phyloP scores from a whole-genome alignment of 2,797 vertebrate genomes.

The Acipenser transmontanus region DNA sequence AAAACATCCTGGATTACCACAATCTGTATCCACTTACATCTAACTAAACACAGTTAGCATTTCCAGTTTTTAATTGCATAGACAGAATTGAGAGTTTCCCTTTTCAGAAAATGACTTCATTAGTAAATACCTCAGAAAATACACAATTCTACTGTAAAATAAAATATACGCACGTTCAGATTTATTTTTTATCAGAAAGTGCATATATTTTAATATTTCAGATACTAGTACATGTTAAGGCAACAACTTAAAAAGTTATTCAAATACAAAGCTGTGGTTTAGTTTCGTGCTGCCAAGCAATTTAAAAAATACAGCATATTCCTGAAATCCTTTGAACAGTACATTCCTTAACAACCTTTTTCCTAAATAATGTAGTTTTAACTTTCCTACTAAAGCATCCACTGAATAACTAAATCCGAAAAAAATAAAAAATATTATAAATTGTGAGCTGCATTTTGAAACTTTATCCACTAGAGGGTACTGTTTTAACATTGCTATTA shows the following conservation, averaged over 20 bases:
- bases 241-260: too few relatives aligned
- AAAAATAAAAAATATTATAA: too few relatives aligned
- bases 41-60: slow-evolving; percentile 46
- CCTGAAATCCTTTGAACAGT: too few relatives aligned
- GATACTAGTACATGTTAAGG: too few relatives aligned
- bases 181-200: slow-evolving; percentile 32
- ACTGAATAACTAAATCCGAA: too few relatives aligned
- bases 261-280: too few relatives aligned
- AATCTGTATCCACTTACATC: slow-evolving; percentile 63
- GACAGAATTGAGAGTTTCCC: slow-evolving; percentile 40
- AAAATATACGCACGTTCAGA: slow-evolving; percentile 1
- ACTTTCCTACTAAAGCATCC: too few relatives aligned
- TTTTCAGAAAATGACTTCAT: slow-evolving; percentile 31
- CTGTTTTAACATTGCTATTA: not conserved
- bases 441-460: too few relatives aligned
- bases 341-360: too few relatives aligned
- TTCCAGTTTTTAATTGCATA: slow-evolving; percentile 43
- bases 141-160: slow-evolving; percentile 32
- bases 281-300: too few relatives aligned
- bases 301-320: too few relatives aligned
- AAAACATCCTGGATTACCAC: slow-evolving; percentile 62
- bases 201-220: slow-evolving; percentile 4
- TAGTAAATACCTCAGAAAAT: slow-evolving; percentile 31
- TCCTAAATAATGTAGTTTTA: too few relatives aligned
- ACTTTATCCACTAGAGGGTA: not conserved